A percentile compares a stretch with the other conserved stretches of the same genome.
Conservation (phyloP, 2,797 vertebrate genomes). For the Potorous gilbertii region DNA sequence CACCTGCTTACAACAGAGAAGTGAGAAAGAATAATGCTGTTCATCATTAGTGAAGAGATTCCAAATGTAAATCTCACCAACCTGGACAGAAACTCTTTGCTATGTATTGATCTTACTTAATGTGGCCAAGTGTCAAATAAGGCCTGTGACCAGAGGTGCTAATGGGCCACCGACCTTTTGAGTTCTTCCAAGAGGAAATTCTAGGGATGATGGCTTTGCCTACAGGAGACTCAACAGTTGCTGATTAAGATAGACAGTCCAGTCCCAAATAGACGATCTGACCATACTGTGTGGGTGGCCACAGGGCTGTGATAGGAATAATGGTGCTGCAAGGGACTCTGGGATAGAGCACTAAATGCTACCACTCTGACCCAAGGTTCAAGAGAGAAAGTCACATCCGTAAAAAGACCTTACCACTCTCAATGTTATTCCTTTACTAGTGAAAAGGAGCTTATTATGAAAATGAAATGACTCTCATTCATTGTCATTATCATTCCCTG, state of each 20-base stretch:
- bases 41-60: neutral
- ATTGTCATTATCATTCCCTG: constrained; percentile 68
- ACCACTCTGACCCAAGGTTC: neutral
- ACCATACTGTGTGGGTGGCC: too few relatives aligned
- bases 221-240: neutral
- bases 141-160: neutral
- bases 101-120: neutral
- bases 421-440: constrained; percentile 29
- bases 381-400: accelerated
- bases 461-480: constrained; percentile 72
- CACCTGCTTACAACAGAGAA: neutral
- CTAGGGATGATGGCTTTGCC: neutral
- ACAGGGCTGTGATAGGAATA: accelerated
- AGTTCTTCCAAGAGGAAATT: neutral
- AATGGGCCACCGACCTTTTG: neutral
- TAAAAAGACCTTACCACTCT: neutral
- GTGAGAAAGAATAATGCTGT: neutral
- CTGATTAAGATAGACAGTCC: neutral
- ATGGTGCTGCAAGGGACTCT: accelerated
- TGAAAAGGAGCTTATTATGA: constrained; percentile 61
- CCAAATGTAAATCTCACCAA: neutral
- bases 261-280: accelerated
- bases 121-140: neutral
- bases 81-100: neutral
- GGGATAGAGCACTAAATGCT: accelerated